A percentile compares a stretch with the other conserved stretches of the same genome.
These are phyloP conservation scores for Iphiclides podalirius DNA, from an alignment of 2,888 invertebrate species.

Conservation along the genomic window DNA sequence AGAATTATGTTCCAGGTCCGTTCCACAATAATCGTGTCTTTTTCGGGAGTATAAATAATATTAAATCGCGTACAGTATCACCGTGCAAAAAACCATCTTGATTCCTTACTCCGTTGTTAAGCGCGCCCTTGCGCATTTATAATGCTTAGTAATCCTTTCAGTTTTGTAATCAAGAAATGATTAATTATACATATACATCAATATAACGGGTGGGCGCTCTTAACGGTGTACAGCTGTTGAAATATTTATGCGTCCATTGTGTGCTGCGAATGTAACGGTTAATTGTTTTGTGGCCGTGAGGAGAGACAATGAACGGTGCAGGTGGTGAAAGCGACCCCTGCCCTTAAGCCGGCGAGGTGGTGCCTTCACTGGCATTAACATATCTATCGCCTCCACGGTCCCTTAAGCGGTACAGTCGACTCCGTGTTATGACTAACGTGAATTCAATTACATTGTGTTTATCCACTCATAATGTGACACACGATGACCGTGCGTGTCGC, in stretches of 20 bases:
- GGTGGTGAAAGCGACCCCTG: conserved; percentile 71
- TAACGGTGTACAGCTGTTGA: conserved; percentile 15
- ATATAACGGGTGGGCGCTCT: conserved; percentile 4
- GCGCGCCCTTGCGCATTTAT: too few species aligned
- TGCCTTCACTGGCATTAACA: conserved; percentile 51
- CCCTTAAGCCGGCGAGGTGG: conserved; percentile 48
- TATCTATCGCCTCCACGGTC: conserved; percentile 55
- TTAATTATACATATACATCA: background rate
- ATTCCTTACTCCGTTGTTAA: too few species aligned
- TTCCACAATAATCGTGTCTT: too few species aligned
- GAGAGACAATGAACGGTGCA: conserved; percentile 72
- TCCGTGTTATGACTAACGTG: conserved; percentile 40
- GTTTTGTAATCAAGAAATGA: too few species aligned
- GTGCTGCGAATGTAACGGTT: conserved; percentile 56
- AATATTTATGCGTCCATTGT: conserved; percentile 55
- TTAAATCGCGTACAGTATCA: too few species aligned
- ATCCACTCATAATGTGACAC: conserved; percentile 30
- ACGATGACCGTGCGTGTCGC: conserved; percentile 30
- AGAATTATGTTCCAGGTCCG: too few species aligned
- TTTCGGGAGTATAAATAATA: too few species aligned
- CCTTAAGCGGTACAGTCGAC: conserved; percentile 46
- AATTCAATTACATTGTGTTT: conserved; percentile 37
- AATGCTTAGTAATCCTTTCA: too few species aligned
- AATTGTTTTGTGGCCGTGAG: conserved; percentile 49
- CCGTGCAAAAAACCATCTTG: too few species aligned